Percentiles rank a stretch among this genome's conserved stretches.
Conservation (phyloP, 2,888 invertebrate species). For the Mechanitis messenoides region DNA sequence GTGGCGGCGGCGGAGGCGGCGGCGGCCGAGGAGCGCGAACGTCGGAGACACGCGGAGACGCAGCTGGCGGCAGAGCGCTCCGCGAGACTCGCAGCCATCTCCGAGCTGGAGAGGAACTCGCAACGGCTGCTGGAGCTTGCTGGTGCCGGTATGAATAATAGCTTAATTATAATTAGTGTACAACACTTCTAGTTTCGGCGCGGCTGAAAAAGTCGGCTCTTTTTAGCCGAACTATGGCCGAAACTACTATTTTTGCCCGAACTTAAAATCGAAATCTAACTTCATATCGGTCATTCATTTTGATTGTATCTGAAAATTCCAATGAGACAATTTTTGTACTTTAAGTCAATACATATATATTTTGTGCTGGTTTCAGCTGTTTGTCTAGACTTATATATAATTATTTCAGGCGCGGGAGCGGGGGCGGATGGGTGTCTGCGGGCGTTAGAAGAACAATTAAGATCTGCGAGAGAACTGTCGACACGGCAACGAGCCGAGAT, state of each 20-base stretch:
- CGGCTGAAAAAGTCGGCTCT: too few relatives aligned
- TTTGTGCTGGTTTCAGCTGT: too few relatives aligned
- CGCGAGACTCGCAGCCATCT: constrained; percentile 83
- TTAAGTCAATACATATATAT: too few relatives aligned
- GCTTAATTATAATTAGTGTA: too few relatives aligned
- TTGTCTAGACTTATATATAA: too few relatives aligned
- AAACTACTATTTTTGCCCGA: too few relatives aligned
- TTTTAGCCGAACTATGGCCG: too few relatives aligned
- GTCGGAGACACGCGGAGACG: constrained; percentile 75
- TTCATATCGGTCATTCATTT: too few relatives aligned
- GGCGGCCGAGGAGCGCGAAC: constrained; percentile 77
- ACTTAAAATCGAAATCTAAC: too few relatives aligned
- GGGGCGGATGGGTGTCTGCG: constrained; percentile 83
- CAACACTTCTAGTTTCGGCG: too few relatives aligned
- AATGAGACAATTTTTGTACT: too few relatives aligned
- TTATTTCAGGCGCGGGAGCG: constrained; percentile 57
- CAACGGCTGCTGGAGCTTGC: constrained; percentile 81
- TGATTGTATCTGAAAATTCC: too few relatives aligned
- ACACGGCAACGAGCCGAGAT: constrained; percentile 86
- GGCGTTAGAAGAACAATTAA: constrained; percentile 85
- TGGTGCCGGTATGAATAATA: constrained; percentile 57
- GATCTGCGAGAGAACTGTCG: constrained; percentile 84
- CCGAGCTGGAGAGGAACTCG: constrained; percentile 84
- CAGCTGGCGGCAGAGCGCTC: constrained; percentile 81
- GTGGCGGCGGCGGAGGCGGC: constrained; percentile 77